phyloP scores from a whole-genome alignment of 2,797 vertebrate genomes.

The Sciurus carolinensis region DNA sequence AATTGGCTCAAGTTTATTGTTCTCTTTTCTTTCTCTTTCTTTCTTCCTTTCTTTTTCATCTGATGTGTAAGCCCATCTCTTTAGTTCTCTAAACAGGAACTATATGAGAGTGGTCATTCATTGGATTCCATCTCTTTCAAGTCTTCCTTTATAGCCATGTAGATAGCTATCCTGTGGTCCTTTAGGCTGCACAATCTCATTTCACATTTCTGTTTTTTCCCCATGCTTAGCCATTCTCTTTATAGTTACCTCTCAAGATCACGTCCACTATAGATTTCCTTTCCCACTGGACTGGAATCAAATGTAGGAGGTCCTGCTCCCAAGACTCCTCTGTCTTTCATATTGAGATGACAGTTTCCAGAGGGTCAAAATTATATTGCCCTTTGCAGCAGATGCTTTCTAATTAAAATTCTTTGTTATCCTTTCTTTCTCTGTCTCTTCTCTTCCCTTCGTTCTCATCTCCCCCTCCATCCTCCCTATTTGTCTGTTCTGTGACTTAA shows the following conservation, averaged over 20 bases:
- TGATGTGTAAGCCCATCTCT: slow-evolving; percentile 6
- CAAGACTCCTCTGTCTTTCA: slow-evolving; percentile 1
- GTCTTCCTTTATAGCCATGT: slow-evolving; percentile 3
- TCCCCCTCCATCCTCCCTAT: background rate
- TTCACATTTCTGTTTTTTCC: background rate
- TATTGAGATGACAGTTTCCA: slow-evolving; percentile 58
- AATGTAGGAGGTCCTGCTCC: slow-evolving; percentile 21
- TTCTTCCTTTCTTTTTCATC: background rate
- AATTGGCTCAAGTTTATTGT: slow-evolving; percentile 36
- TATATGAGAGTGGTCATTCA: slow-evolving; percentile 22
- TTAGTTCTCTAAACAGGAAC: background rate
- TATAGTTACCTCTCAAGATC: background rate
- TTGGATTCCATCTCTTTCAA: background rate
- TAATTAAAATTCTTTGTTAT: slow-evolving; percentile 65
- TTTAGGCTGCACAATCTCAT: background rate
- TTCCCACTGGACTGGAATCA: slow-evolving; percentile 30
- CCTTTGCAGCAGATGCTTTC: slow-evolving; percentile 60
- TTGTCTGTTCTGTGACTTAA: slow-evolving; percentile 56
- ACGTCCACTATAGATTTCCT: slow-evolving; percentile 60
- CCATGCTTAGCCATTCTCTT: slow-evolving; percentile 40
- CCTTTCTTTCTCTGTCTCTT: slow-evolving; percentile 28
- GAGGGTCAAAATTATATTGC: slow-evolving; percentile 61
- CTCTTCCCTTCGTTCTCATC: slow-evolving; percentile 55
- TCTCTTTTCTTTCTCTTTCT: background rate
- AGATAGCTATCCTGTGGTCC: background rate